Base-by-base conservation (phyloP, 2,113 vertebrate genomes). In the Ciconia boyciana region DNA sequence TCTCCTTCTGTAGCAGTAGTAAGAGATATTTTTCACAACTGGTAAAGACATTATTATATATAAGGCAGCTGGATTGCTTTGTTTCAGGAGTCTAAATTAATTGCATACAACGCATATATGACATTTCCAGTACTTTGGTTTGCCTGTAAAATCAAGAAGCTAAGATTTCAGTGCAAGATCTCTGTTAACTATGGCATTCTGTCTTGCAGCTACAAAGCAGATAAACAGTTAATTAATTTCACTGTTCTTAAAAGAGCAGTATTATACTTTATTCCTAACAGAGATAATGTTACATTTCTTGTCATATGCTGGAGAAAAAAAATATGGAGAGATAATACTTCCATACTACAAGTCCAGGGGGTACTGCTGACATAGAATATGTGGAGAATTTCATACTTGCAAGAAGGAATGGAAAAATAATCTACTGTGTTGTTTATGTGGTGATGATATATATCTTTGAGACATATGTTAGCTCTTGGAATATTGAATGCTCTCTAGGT, bases 401-500 rank as follows among this genome's bases (percentile, higher is more conserved):
- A 83, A 87, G 88, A 90, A 70, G 44, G 86, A 96, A 90, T 96
- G 96, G 90, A 94, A 96, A 97, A 96, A 89, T 95, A 92, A 96
- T 96, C 39, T 61, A 66, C 75, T 80, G 21, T 92, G 46, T 94
- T 96, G 93, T 96, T 90, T 95, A 82, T 90, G 87, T 86, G 88
- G 71, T 95, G 93, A 69, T 97, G 94, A 92, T 94, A 81, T 92
- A 86, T 96, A 83, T 93, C 88, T 95, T 83, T 71, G 76, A 94
- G 85, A 93, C 96, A 86, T 94, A 79, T 94, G 88, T 94, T 96
- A 86, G 92, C 79, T 95, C 71, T 94, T 94, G 90, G 90, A 94
- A 43, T 86, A 95, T 69, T 92, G 92, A 92, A 74, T 88, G 76
- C 58, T 96, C 85, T 96, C 85, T 95, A 93, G 92, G 90, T 96